Conservation (phyloP, 2,113 vertebrate species). For the Rhinopithecus roxellana region DNA sequence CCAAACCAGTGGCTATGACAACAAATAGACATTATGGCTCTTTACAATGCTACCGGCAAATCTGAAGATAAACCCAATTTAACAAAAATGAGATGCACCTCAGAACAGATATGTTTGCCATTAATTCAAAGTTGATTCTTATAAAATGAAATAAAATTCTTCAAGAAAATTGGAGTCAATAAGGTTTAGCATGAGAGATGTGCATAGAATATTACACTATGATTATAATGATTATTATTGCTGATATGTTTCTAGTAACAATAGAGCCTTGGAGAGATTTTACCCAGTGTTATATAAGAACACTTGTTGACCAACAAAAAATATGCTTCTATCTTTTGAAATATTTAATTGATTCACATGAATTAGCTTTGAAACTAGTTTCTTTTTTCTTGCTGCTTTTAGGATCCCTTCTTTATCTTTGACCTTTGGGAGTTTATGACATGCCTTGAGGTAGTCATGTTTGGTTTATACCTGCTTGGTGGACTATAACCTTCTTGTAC, state of each 20-base stretch:
- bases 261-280: neutral
- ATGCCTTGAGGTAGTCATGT: no score
- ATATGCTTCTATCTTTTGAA: neutral
- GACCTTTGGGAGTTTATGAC: no score
- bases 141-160: slow-evolving; percentile 51
- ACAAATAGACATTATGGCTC: neutral
- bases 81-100: slow-evolving; percentile 50
- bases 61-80: slow-evolving; percentile 10
- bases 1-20: slow-evolving; percentile 28
- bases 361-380: slow-evolving; percentile 46
- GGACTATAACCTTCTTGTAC: no score
- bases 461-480: no score
- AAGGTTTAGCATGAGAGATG: slow-evolving; percentile 24
- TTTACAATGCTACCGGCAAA: slow-evolving; percentile 9
- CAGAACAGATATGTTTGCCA: slow-evolving; percentile 8
- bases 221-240: neutral
- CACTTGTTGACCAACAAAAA: neutral
- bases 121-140: slow-evolving; percentile 44
- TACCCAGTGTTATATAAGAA: neutral
- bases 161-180: slow-evolving; percentile 35
- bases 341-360: slow-evolving; percentile 11
- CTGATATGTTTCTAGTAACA: neutral
- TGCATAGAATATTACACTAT: neutral
- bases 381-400: neutral
- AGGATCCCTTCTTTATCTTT: no score